Evolutionary conservation across 2,888 invertebrate species (phyloP).

Genomic region (Drosophila lutescens): DNA sequence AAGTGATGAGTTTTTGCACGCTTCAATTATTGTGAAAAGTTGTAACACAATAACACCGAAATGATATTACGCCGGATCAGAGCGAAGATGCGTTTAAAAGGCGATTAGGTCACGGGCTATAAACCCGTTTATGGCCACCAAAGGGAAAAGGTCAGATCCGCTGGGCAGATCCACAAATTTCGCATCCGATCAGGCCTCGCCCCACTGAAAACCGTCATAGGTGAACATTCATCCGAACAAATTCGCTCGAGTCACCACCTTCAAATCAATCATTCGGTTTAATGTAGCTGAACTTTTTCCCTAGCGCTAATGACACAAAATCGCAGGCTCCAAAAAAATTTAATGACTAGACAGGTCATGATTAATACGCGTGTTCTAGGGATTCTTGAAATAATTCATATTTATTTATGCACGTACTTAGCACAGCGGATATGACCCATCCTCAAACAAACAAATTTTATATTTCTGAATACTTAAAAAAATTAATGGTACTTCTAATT

Average conservation of each 20-base stretch:
- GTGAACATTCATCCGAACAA: slow-evolving; percentile 3
- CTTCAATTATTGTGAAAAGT: slow-evolving; percentile 67
- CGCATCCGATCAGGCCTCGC: slow-evolving; percentile 4
- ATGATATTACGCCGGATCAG: slow-evolving; percentile 43
- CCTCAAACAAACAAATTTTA: neutral
- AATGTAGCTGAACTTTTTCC: slow-evolving; percentile 64
- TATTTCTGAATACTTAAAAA: neutral
- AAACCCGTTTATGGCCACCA: slow-evolving; percentile 42
- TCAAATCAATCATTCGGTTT: slow-evolving; percentile 64
- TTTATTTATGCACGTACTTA: slow-evolving; percentile 1
- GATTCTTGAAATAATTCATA: slow-evolving; percentile 11
- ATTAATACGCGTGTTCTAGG: slow-evolving; percentile 10
- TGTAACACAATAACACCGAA: slow-evolving; percentile 56
- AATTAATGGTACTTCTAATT: neutral
- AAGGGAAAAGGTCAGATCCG: slow-evolving; percentile 19
- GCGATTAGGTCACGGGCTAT: slow-evolving; percentile 56
- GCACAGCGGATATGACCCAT: slow-evolving; percentile 17
- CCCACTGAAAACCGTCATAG: slow-evolving; percentile 5
- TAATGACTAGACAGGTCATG: slow-evolving; percentile 21
- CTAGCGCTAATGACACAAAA: slow-evolving; percentile 45
- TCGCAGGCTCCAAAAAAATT: slow-evolving; percentile 10
- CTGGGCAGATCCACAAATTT: slow-evolving; percentile 11
- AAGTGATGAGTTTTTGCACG: slow-evolving; percentile 62
- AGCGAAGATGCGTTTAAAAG: slow-evolving; percentile 51
- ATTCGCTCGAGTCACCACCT: slow-evolving; percentile 11